A percentile compares a stretch with the other conserved stretches of the same genome.
Conservation (phyloP, 2,888 invertebrate genomes). For the Brachycybe producta region DNA sequence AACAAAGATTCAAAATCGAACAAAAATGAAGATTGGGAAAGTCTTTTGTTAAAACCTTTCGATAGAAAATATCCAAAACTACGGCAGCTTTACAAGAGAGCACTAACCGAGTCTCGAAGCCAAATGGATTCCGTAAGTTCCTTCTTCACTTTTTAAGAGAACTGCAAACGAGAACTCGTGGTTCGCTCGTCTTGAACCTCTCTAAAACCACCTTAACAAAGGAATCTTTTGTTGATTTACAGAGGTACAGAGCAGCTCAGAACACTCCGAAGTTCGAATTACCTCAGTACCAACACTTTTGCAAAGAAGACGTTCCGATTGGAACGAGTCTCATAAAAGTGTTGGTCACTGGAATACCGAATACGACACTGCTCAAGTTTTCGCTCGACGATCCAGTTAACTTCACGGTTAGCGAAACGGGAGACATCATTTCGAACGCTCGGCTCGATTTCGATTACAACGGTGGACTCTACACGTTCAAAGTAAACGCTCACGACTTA, state of each 20-base stretch:
- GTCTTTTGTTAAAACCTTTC: conserved; percentile 1
- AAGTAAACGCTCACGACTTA: conserved; percentile 30
- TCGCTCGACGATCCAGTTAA: conserved; percentile 12
- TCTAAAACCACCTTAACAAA: too few relatives aligned
- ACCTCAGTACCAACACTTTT: conserved; percentile 14
- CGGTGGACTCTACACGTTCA: conserved; percentile 27
- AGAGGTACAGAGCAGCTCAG: background rate
- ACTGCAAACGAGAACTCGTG: too few relatives aligned
- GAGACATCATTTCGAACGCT: conserved; percentile 13
- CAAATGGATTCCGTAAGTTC: background rate
- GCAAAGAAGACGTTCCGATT: conserved; percentile 18
- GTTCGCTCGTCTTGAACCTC: too few relatives aligned
- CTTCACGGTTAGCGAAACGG: conserved; percentile 18
- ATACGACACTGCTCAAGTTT: conserved; percentile 9
- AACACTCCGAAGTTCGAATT: conserved; percentile 16
- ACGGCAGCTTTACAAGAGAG: conserved; percentile 9
- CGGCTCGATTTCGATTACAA: conserved; percentile 20
- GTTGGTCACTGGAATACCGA: too few relatives aligned
- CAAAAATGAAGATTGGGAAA: conserved; percentile 9
- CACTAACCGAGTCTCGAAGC: background rate
- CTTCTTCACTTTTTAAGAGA: too few relatives aligned
- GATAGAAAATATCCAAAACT: conserved; percentile 7
- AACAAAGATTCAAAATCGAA: too few relatives aligned
- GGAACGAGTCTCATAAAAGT: conserved; percentile 19
- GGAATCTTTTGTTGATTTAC: too few relatives aligned